These are phyloP conservation scores for Tyria jacobaeae DNA, from an alignment of 2,888 invertebrate species.

Conservation along the genomic window DNA sequence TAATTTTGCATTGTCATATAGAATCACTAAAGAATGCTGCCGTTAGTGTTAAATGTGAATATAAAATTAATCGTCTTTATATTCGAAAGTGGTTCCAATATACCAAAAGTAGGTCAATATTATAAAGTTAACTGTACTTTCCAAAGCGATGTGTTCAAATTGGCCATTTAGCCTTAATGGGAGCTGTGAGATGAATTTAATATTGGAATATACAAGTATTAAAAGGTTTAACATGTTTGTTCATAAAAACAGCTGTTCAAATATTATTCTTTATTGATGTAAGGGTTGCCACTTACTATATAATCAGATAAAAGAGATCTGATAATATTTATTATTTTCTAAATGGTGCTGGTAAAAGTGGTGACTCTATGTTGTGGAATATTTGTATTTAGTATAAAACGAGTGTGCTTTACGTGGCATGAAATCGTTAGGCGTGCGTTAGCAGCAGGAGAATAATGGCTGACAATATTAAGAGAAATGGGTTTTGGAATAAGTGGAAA, in stretches of 20 bases:
- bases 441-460: slow-evolving; percentile 84
- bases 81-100: slow-evolving; percentile 17
- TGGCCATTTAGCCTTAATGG: slow-evolving; percentile 80
- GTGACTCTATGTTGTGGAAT: slow-evolving; percentile 33
- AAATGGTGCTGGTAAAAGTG: slow-evolving; percentile 37
- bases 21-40: neutral
- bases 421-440: slow-evolving; percentile 57
- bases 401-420: slow-evolving; percentile 42
- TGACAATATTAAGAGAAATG: slow-evolving; percentile 67
- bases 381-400: slow-evolving; percentile 27
- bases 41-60: neutral
- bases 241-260: slow-evolving; percentile 40
- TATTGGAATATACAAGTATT: slow-evolving; percentile 56
- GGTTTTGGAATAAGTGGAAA: slow-evolving; percentile 33
- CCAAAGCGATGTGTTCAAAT: slow-evolving; percentile 74
- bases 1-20: neutral
- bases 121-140: slow-evolving; percentile 50
- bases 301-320: slow-evolving; percentile 4
- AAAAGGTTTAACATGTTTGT: slow-evolving; percentile 37
- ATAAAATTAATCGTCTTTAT: neutral
- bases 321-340: slow-evolving; percentile 15
- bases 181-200: slow-evolving; percentile 82
- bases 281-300: slow-evolving; percentile 35
- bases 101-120: slow-evolving; percentile 14
- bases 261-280: slow-evolving; percentile 44